Conservation (phyloP, 2,888 invertebrate genomes). For the Apamea sordens region DNA sequence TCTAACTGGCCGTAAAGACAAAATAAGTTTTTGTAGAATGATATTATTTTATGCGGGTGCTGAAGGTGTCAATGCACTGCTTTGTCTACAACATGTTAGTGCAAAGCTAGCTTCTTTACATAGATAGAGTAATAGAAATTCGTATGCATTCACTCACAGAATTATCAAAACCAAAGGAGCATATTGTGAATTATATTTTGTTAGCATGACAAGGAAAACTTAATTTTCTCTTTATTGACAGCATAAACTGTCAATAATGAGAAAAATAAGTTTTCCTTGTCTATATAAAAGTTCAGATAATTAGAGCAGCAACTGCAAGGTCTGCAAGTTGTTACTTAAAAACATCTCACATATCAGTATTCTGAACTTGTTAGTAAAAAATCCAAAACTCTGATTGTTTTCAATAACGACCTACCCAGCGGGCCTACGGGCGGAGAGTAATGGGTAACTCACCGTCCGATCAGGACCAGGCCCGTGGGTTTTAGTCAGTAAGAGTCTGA, state of each 20-base stretch:
- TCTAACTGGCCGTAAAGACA: slow-evolving; percentile 84
- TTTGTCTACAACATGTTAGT: slow-evolving; percentile 26
- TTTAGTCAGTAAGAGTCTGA: too few species aligned
- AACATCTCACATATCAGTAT: neutral
- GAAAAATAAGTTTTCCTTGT: neutral
- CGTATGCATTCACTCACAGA: slow-evolving; percentile 22
- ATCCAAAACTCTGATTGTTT: neutral
- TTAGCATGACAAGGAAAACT: too few species aligned
- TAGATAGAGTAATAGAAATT: slow-evolving; percentile 19
- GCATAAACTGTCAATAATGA: neutral
- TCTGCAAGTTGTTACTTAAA: neutral
- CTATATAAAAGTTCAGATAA: neutral
- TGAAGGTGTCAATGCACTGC: slow-evolving; percentile 68
- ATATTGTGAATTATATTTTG: slow-evolving; percentile 1
- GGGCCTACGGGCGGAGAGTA: too few species aligned
- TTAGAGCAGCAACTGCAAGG: neutral
- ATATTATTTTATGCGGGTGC: slow-evolving; percentile 60
- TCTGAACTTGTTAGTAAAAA: too few species aligned
- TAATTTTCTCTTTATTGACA: too few species aligned
- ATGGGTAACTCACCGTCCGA: too few species aligned
- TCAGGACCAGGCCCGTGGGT: too few species aligned
- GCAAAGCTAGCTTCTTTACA: slow-evolving; percentile 9
- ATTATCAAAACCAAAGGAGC: slow-evolving; percentile 18
- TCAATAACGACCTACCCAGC: neutral
- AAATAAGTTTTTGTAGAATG: slow-evolving; percentile 73